Evolutionary conservation across 1,140 invertebrate species (phyloP).

Genomic region (Parapsyche elsis): DNA sequence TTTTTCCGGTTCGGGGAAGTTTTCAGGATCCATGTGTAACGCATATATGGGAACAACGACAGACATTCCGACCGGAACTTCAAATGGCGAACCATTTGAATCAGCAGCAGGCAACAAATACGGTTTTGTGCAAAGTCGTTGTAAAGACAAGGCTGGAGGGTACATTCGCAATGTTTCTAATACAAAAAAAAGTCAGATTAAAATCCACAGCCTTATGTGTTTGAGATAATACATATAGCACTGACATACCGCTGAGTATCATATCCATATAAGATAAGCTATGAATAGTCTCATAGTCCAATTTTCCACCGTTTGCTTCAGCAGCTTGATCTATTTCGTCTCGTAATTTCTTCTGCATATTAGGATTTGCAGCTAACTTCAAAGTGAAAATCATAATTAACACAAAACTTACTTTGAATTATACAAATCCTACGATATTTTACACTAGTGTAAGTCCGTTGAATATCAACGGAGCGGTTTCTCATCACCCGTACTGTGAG

Average conservation of each 20-base stretch:
- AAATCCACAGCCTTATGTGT: neutral
- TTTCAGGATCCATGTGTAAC: conserved; percentile 61
- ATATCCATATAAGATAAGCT: conserved; percentile 48
- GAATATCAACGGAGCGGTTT: no score
- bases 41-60: conserved; percentile 56
- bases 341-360: conserved; percentile 47
- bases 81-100: conserved; percentile 30
- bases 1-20: conserved; percentile 69
- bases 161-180: conserved; percentile 47
- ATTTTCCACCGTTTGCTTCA: conserved; percentile 38
- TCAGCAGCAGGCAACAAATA: conserved; percentile 42
- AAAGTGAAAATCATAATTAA: neutral
- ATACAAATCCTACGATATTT: neutral
- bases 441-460: no score
- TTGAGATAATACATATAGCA: neutral
- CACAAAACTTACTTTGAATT: neutral
- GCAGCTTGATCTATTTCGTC: conserved; percentile 44
- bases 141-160: conserved; percentile 36
- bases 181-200: conserved; percentile 10
- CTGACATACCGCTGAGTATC: conserved; percentile 37
- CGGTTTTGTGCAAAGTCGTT: conserved; percentile 41
- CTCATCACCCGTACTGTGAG: no score
- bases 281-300: conserved; percentile 46
- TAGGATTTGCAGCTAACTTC: conserved; percentile 52
- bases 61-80: conserved; percentile 59